Base-by-base conservation (phyloP, 2,113 vertebrate genomes). In the Dicerorhinus sumatrensis region DNA sequence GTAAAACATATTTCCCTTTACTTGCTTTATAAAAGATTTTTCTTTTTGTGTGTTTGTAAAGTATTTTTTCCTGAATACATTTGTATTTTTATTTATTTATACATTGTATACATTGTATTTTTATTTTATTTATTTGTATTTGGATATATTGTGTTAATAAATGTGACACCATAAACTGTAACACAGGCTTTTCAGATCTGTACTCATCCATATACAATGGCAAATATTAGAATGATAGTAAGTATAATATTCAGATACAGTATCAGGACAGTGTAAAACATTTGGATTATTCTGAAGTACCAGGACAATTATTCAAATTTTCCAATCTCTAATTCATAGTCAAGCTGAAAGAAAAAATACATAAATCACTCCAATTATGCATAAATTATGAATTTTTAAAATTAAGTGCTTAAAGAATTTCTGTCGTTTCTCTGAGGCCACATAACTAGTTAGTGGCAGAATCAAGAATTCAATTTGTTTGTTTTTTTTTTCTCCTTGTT, bases 171-270 rank as follows among this genome's bases (percentile, higher is more conserved):
- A 63, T 83, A 69, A 70, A 67, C 60, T 75, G 18, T 65, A 67
- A 56, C 11, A 69, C 82, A 93, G 20, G 18, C 42, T 63, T 76
- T 97, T 95, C 54, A 91, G 29, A 85, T 87, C n/a, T 63, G 16
- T 91, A 27, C 36, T 96, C 39, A 63, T 75, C 14, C 21, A 31
- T 18, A 62, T 36, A 83, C 6, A 91, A 73, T 27, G 63, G 5
- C 21, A 84, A 84, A 56, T 77, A 91, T 92, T 81, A 76, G 31
- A 82, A 86, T 36, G 58, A 62, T 31, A 83, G 25, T 88, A 91
- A 39, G 23, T 60, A 60, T 60, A 86, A 42, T 58, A 80, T 65
- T 75, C n/a, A 36, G 42, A 54, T 39, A 48, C 23, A 65, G 3
- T 48, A 4, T 77, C 25, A 91, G 25, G n/a, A 3, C 2, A 51